Conservation (phyloP, 2,113 vertebrate species). For the Oncorhynchus clarkii region DNA sequence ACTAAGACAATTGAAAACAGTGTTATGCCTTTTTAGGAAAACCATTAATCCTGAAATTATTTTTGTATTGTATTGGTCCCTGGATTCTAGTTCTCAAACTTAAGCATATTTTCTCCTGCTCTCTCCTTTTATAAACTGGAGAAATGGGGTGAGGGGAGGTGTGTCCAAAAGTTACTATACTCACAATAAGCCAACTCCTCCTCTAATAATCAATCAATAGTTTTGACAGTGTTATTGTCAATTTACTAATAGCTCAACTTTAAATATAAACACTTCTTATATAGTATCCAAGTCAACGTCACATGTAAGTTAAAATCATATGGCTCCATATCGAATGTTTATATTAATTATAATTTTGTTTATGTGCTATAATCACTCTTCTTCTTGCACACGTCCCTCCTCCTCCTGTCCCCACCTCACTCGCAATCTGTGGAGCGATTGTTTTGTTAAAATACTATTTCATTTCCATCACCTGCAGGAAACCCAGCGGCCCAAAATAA, state of each 20-base stretch:
- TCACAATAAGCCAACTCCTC: conserved; percentile 23
- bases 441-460: conserved; percentile 65
- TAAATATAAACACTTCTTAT: conserved; percentile 33
- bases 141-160: conserved; percentile 39
- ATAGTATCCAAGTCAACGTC: conserved; percentile 2
- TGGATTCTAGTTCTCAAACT: not conserved
- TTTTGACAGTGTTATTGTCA: no score
- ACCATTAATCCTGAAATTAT: conserved; percentile 27
- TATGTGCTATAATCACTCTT: conserved; percentile 1
- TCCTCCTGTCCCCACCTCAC: conserved; percentile 36
- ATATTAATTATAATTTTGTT: conserved; percentile 32
- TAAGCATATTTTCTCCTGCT: conserved; percentile 1
- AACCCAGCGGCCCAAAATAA: conserved; percentile 71
- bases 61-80: not conserved
- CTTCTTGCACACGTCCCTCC: not conserved
- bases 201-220: not conserved
- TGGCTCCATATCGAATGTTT: conserved; percentile 27
- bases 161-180: conserved; percentile 30
- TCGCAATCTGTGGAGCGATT: conserved; percentile 58
- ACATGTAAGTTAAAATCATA: not conserved
- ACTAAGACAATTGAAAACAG: conserved; percentile 31
- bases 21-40: conserved; percentile 26
- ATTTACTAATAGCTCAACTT: conserved; percentile 21
- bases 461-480: conserved; percentile 78
- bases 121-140: conserved; percentile 59